These are phyloP conservation scores for Carlito syrichta DNA, from an alignment of 2,113 vertebrate species.

Conservation along the genomic window DNA sequence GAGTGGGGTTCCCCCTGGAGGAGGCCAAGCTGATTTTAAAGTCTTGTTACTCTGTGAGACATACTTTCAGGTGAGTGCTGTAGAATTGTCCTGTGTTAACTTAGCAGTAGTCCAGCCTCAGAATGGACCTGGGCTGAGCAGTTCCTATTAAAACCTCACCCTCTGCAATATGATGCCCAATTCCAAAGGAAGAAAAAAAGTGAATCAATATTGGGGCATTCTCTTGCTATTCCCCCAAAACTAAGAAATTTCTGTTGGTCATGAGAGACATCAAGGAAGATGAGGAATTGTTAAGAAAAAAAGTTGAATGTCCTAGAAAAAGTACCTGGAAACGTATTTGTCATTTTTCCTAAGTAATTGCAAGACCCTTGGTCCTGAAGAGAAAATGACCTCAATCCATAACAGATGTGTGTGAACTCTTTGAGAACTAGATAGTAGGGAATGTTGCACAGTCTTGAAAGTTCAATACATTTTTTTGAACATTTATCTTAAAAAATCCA, in stretches of 20 bases:
- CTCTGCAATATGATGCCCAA: not conserved
- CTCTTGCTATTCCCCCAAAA: not conserved
- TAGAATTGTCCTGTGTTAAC: not conserved
- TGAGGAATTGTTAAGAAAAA: not conserved
- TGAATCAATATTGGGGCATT: not conserved
- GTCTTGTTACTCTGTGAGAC: not conserved
- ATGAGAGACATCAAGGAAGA: not conserved
- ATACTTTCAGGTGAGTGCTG: not conserved
- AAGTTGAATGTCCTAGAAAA: not conserved
- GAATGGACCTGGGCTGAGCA: not conserved
- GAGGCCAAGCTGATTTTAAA: not conserved
- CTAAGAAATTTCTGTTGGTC: not conserved
- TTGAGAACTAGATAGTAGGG: not conserved
- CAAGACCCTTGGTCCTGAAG: not conserved
- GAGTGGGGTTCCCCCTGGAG: too few species aligned
- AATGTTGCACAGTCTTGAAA: not conserved
- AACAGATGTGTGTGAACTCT: not conserved
- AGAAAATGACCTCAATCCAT: not conserved
- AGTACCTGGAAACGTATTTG: too few species aligned
- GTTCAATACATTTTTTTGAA: not conserved
- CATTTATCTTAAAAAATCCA: not conserved
- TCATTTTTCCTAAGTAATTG: not conserved
- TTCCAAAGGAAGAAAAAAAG: not conserved
- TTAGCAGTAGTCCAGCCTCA: not conserved
- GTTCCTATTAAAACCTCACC: not conserved